Evolutionary conservation across 2,113 vertebrate species (phyloP).

Genomic region (Anolis sagrei): DNA sequence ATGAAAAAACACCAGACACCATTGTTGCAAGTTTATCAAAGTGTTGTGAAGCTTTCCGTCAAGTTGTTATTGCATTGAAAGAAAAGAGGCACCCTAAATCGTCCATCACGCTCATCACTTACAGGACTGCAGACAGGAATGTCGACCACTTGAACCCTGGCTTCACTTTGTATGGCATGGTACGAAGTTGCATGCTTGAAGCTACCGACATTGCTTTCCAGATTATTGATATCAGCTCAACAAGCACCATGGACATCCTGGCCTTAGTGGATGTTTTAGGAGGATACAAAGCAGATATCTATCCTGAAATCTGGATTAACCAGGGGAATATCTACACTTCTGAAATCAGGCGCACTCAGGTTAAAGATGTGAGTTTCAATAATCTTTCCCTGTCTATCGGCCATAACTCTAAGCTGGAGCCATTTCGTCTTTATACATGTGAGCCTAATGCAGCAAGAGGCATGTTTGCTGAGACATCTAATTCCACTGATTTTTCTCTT

Average conservation of each 20-base stretch:
- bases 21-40: slow-evolving; percentile 73
- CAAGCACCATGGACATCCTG: slow-evolving; percentile 77
- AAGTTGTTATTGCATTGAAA: slow-evolving; percentile 79
- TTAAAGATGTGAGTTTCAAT: slow-evolving; percentile 34
- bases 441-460: slow-evolving; percentile 66
- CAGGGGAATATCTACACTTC: slow-evolving; percentile 74
- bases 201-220: slow-evolving; percentile 81
- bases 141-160: slow-evolving; percentile 83
- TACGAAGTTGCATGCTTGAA: slow-evolving; percentile 81
- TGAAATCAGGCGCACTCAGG: slow-evolving; percentile 71
- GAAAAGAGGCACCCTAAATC: slow-evolving; percentile 33
- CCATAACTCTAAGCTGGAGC: slow-evolving; percentile 70
- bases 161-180: slow-evolving; percentile 84
- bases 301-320: slow-evolving; percentile 81
- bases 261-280: slow-evolving; percentile 76
- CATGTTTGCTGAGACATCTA: slow-evolving; percentile 71
- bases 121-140: slow-evolving; percentile 76
- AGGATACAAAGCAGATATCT: slow-evolving; percentile 65
- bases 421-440: no score
- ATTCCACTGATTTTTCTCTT: slow-evolving; percentile 25
- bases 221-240: slow-evolving; percentile 82
- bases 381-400: slow-evolving; percentile 47
- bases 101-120: slow-evolving; percentile 80
- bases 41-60: slow-evolving; percentile 83
- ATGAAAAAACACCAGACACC: slow-evolving; percentile 66